These are phyloP conservation scores for Phyto melanocephala DNA, from an alignment of 2,888 invertebrate genomes.

Conservation along the genomic window DNA sequence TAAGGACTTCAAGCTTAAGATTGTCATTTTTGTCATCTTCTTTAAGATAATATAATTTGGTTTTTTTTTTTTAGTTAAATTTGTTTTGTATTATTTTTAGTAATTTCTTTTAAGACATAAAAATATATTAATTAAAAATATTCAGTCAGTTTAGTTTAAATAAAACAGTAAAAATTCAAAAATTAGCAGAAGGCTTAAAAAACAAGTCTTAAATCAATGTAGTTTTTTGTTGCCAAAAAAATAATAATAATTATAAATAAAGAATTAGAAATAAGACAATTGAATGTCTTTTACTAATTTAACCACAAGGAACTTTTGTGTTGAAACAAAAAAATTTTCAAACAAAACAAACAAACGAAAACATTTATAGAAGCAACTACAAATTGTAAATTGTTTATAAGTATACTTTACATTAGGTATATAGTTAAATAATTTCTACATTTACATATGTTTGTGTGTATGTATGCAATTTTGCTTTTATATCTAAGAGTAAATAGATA, in stretches of 20 bases:
- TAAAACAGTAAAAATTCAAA: conserved; percentile 34
- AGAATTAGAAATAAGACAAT: background rate
- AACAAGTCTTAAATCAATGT: conserved; percentile 31
- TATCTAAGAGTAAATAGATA: conserved; percentile 33
- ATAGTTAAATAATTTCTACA: no score
- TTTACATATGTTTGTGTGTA: conserved; percentile 10
- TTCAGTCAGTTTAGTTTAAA: conserved; percentile 62
- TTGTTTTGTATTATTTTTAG: background rate
- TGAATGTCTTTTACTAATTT: conserved; percentile 23
- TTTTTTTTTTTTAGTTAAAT: conserved; percentile 15
- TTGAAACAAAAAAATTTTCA: conserved; percentile 10
- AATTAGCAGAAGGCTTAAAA: conserved; percentile 22
- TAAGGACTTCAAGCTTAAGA: conserved; percentile 2
- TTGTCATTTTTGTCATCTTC: background rate
- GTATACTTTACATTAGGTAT: background rate
- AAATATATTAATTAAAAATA: conserved; percentile 63
- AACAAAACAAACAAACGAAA: conserved; percentile 13
- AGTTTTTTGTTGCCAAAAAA: conserved; percentile 20
- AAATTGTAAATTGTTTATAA: conserved; percentile 29
- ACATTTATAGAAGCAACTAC: conserved; percentile 37
- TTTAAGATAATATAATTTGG: background rate
- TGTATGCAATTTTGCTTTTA: background rate
- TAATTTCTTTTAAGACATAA: conserved; percentile 19
- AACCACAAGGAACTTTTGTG: conserved; percentile 54
- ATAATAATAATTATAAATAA: background rate